Evolutionary conservation across 1,140 invertebrate species (phyloP), one percentile per base, ranked within the genome.

Genomic region (Diabrotica undecimpunctata): DNA sequence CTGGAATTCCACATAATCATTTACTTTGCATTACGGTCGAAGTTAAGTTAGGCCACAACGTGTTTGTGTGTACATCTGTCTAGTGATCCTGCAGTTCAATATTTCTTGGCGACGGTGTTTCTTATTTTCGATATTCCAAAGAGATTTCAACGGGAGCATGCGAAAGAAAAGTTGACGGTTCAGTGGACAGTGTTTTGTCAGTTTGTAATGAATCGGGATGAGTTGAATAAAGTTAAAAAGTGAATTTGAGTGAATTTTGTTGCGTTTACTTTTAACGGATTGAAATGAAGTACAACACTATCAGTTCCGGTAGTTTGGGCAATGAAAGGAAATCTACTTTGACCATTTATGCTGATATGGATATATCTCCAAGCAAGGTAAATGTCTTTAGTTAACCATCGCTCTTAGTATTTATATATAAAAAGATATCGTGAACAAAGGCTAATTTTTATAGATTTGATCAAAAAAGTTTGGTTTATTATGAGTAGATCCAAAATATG

Each of bases 261-360:
- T 10, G 51, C 7, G 8, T 53, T 0, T n/a, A 53, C n/a, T 12
- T 53, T 53, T 53, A 57, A 12, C 25, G 14, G 11, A 39, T 41
- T 9, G 64, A 59, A 54, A 83, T 83, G 82, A 83, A 83, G 79
- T 83, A 83, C 75, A 82, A 82, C 59, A 82, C 82, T 38, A 81
- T 82, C 7, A 57, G 69, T 38, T 81, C 80, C 56, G 81, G 80
- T 61, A 82, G 80, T 69, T 76, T 83, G 67, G 80, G 81, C 71
- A 80, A 79, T 74, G 82, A 83, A 74, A 82, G 81, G 68, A 83
- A 83, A 69, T 81, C 82, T 35, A 82, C 82, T 58, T 71, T 83
- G 51, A 83, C 81, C 72, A 83, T 83, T 66, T 83, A 83, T 68
- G 80, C 81, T 12, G 71, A 75, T 37, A 65, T 70, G 50, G 75